Evolutionary conservation across 2,797 vertebrate species (phyloP).

Genomic region (Enteromius trimaculatus): DNA sequence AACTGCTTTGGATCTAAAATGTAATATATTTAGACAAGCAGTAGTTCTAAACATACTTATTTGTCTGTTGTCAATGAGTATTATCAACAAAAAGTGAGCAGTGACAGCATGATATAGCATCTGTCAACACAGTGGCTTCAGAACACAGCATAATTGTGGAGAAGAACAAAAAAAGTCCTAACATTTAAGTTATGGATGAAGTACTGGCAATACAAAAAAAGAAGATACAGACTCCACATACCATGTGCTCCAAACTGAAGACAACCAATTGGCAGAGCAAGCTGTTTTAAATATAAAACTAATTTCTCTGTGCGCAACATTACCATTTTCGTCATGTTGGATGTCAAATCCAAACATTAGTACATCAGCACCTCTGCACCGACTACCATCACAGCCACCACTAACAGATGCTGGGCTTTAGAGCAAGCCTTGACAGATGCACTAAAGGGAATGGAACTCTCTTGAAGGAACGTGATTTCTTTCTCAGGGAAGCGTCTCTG

Average conservation of each 20-base stretch:
- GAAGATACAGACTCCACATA: neutral
- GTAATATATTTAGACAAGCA: neutral
- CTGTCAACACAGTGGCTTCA: neutral
- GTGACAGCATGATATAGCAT: neutral
- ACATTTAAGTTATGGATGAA: neutral
- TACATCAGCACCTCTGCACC: slow-evolving; percentile 18
- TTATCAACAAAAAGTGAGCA: neutral
- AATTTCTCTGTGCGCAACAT: neutral
- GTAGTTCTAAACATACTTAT: neutral
- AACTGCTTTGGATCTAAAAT: neutral
- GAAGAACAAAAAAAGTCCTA: neutral
- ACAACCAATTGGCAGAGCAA: neutral
- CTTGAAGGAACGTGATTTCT: slow-evolving; percentile 5
- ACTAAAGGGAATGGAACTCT: slow-evolving; percentile 38
- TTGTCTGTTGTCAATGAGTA: neutral
- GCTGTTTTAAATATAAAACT: slow-evolving; percentile 11
- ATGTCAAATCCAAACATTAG: neutral
- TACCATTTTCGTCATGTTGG: slow-evolving; percentile 21
- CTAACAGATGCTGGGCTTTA: slow-evolving; percentile 12
- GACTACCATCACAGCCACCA: slow-evolving; percentile 9
- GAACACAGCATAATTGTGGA: neutral
- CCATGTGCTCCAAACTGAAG: neutral
- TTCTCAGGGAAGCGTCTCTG: neutral
- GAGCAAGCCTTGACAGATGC: slow-evolving; percentile 28
- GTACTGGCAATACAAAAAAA: neutral